A percentile compares a stretch with the other conserved stretches of the same genome.
Evolutionary conservation across 2,888 invertebrate genomes (phyloP).

Genomic region (Bruchidius siliquastri): DNA sequence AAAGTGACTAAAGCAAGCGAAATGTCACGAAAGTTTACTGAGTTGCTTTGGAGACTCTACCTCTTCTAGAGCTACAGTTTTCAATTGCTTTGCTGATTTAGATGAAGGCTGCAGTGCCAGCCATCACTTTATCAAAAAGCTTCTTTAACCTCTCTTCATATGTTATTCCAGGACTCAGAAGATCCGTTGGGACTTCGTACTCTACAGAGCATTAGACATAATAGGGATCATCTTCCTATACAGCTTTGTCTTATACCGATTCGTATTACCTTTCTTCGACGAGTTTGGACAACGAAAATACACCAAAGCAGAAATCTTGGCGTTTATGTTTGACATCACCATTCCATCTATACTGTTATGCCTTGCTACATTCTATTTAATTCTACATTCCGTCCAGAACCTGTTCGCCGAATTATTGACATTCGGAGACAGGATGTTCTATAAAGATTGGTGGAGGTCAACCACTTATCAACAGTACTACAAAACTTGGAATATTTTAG

Average conservation of each 20-base stretch:
- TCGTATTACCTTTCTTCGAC: slow-evolving; percentile 65
- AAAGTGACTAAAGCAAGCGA: too few species aligned
- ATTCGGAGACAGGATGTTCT: slow-evolving; percentile 83
- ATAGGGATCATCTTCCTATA: slow-evolving; percentile 74
- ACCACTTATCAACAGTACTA: slow-evolving; percentile 78
- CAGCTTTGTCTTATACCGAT: slow-evolving; percentile 75
- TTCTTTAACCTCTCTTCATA: too few species aligned
- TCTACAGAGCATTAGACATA: slow-evolving; percentile 68
- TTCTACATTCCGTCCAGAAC: slow-evolving; percentile 90
- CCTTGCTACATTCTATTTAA: slow-evolving; percentile 63
- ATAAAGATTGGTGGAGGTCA: slow-evolving; percentile 93
- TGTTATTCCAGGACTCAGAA: slow-evolving; percentile 57
- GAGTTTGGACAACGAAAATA: slow-evolving; percentile 52
- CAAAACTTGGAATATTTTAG: slow-evolving; percentile 93
- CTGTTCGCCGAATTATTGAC: slow-evolving; percentile 82
- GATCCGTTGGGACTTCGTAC: slow-evolving; percentile 71
- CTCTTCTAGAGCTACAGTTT: too few species aligned
- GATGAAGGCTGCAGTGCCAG: too few species aligned
- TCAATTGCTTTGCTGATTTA: too few species aligned
- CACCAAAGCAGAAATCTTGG: slow-evolving; percentile 51
- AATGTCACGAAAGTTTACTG: too few species aligned
- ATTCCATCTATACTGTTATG: slow-evolving; percentile 65
- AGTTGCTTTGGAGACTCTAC: too few species aligned
- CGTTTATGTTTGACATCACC: slow-evolving; percentile 63
- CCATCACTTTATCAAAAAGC: too few species aligned